A percentile compares a stretch with the other conserved stretches of the same genome.
phyloP scores from a whole-genome alignment of 2,888 invertebrate species.

The Euphydryas editha region DNA sequence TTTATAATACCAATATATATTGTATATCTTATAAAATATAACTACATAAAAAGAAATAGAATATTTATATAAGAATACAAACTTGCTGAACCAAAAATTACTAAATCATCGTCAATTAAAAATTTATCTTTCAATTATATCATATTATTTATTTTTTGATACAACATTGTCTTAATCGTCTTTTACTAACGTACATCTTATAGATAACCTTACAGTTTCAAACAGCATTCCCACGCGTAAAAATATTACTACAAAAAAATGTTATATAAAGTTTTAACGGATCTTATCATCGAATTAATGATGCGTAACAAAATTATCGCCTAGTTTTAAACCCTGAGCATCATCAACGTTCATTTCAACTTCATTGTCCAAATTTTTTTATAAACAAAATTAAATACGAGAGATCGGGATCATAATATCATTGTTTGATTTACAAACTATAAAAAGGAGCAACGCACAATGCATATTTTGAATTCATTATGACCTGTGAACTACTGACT shows the following conservation, averaged over 20 bases:
- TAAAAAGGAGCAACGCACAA: constrained; percentile 67
- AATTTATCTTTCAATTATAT: neutral
- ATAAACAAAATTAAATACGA: constrained; percentile 53
- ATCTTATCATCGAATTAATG: constrained; percentile 74
- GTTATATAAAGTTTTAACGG: constrained; percentile 51
- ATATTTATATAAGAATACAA: too few relatives aligned
- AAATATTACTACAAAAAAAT: constrained; percentile 47
- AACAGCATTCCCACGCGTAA: constrained; percentile 42
- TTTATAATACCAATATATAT: neutral
- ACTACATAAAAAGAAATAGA: too few relatives aligned
- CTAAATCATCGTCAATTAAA: too few relatives aligned
- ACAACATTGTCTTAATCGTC: neutral
- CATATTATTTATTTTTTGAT: neutral
- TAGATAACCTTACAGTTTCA: neutral
- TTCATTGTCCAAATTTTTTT: constrained; percentile 53
- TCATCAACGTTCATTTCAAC: constrained; percentile 55
- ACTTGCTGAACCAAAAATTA: too few relatives aligned
- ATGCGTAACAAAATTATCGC: constrained; percentile 69
- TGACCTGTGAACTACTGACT: constrained; percentile 69
- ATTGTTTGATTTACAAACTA: constrained; percentile 67
- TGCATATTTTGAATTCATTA: constrained; percentile 80
- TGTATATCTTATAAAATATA: neutral
- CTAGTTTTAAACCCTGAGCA: constrained; percentile 48
- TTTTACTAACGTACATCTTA: neutral
- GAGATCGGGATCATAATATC: constrained; percentile 60